phyloP scores from a whole-genome alignment of 2,888 invertebrate genomes.

The Tromatobia lineatoria region DNA sequence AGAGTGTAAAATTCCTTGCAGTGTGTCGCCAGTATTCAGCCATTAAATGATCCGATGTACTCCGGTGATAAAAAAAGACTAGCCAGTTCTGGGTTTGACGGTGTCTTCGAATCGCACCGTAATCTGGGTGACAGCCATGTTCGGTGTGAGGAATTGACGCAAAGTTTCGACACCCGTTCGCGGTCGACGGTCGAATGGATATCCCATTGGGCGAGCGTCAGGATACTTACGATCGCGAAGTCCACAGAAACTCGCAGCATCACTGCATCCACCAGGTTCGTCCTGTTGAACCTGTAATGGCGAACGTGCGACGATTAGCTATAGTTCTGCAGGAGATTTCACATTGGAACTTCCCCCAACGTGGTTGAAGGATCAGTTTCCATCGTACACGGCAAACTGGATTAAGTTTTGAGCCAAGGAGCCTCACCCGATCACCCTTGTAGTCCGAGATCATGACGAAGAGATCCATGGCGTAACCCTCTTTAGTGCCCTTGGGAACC shows the following conservation, averaged over 20 bases:
- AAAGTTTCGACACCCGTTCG: conserved; percentile 87
- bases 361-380: not conserved
- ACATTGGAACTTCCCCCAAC: not conserved
- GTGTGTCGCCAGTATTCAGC: not conserved
- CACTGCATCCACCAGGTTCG: conserved; percentile 87
- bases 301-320: not conserved
- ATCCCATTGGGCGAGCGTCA: conserved; percentile 94
- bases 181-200: conserved; percentile 91
- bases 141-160: conserved; percentile 90
- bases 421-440: conserved; percentile 88
- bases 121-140: conserved; percentile 90
- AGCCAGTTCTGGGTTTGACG: conserved; percentile 85
- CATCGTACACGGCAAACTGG: not conserved
- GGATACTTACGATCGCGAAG: conserved; percentile 92
- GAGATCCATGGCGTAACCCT: conserved; percentile 90
- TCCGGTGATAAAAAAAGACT: not conserved
- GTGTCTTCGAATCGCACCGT: conserved; percentile 88
- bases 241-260: conserved; percentile 93
- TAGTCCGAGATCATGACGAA: conserved; percentile 93
- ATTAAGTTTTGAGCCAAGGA: conserved; percentile 6
- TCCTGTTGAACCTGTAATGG: conserved; percentile 75
- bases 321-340: not conserved
- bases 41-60: not conserved
- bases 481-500: conserved; percentile 90
- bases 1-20: not conserved